These are phyloP conservation scores for Gadopsis marmoratus DNA, from an alignment of 2,797 vertebrate genomes.

Conservation along the genomic window DNA sequence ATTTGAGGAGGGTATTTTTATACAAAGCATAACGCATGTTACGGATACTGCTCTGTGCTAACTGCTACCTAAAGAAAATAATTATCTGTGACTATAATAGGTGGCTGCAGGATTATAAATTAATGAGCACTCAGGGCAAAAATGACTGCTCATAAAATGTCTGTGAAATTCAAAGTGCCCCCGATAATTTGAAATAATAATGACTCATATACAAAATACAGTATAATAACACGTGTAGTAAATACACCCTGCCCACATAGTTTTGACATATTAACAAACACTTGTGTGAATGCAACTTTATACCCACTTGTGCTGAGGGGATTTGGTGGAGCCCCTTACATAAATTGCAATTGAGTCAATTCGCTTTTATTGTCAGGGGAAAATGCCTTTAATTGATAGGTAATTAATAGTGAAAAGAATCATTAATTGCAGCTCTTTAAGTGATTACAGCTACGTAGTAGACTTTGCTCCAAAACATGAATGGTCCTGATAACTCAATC, in stretches of 20 bases:
- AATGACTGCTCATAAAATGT: constrained; percentile 1
- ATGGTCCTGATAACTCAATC: background rate
- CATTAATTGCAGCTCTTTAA: background rate
- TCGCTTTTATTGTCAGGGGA: background rate
- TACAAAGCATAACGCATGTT: background rate
- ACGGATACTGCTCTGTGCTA: background rate
- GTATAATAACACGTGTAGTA: background rate
- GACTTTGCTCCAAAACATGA: background rate
- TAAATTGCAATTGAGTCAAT: background rate
- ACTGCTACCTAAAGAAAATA: constrained; percentile 19
- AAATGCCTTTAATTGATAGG: constrained; percentile 3
- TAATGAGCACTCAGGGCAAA: constrained; percentile 8
- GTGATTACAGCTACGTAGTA: background rate
- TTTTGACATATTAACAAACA: constrained; percentile 9
- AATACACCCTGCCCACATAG: background rate
- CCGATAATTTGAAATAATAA: constrained; percentile 8
- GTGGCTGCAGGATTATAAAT: constrained; percentile 26
- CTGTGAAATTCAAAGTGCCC: background rate
- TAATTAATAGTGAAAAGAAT: constrained; percentile 11
- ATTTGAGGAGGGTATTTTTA: constrained; percentile 2
- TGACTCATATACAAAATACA: background rate
- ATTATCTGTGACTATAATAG: constrained; percentile 19
- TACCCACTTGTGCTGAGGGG: background rate
- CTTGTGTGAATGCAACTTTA: background rate
- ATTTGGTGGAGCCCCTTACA: background rate